A percentile compares a stretch with the other conserved stretches of the same genome.
Conservation (phyloP, 2,888 invertebrate species). For the Meiosimyza platycephala region DNA sequence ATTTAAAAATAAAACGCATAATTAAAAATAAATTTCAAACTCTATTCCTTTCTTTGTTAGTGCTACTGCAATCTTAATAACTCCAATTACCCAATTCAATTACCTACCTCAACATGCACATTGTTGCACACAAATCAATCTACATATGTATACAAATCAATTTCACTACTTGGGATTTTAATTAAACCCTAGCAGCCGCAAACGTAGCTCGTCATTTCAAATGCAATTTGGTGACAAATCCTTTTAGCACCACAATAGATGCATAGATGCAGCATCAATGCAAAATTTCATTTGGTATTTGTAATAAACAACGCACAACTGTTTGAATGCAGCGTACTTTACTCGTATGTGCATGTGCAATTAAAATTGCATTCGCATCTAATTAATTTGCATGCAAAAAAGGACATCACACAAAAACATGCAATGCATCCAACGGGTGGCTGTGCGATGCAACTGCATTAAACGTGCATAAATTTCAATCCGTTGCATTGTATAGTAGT, state of each 20-base stretch:
- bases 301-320: slow-evolving; percentile 27
- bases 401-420: slow-evolving; percentile 32
- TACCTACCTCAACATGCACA: no score
- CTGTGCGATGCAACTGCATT: background rate
- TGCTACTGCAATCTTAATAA: no score
- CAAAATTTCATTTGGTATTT: slow-evolving; percentile 49
- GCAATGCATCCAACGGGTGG: background rate
- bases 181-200: slow-evolving; percentile 2
- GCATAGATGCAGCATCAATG: slow-evolving; percentile 1
- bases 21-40: no score
- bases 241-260: slow-evolving; percentile 27
- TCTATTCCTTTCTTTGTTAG: no score
- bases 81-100: no score
- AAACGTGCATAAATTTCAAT: slow-evolving; percentile 31
- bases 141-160: slow-evolving; percentile 13
- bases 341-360: slow-evolving; percentile 47
- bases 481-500: slow-evolving; percentile 14
- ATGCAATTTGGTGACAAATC: slow-evolving; percentile 37
- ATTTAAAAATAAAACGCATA: no score
- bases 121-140: no score
- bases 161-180: slow-evolving; percentile 25
- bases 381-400: slow-evolving; percentile 64
- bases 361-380: slow-evolving; percentile 67
- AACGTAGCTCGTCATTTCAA: background rate
- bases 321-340: slow-evolving; percentile 30